phyloP scores from a whole-genome alignment of 2,797 vertebrate genomes.

The Pseudomugil tenellus region DNA sequence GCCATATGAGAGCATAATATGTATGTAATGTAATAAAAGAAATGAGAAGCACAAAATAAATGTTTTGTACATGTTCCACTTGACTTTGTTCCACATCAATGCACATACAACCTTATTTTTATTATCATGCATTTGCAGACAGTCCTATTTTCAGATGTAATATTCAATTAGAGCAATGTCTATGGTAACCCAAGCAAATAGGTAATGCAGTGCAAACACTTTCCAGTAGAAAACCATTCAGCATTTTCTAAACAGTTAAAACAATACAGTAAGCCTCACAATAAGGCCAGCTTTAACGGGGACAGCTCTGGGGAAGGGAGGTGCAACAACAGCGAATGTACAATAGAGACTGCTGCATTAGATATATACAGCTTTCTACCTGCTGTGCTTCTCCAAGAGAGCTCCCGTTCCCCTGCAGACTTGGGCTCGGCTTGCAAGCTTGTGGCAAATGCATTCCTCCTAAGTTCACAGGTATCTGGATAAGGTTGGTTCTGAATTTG shows the following conservation, averaged over 20 bases:
- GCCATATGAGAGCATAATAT: constrained; percentile 67
- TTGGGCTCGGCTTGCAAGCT: constrained; percentile 29
- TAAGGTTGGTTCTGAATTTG: background rate
- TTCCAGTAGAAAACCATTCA: constrained; percentile 77
- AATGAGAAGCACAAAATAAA: constrained; percentile 80
- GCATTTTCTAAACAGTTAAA: constrained; percentile 78
- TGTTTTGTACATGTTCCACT: constrained; percentile 54
- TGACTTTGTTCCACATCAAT: constrained; percentile 27
- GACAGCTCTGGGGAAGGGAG: constrained; percentile 68
- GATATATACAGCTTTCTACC: constrained; percentile 59
- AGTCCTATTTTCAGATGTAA: background rate
- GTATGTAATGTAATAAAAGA: constrained; percentile 49
- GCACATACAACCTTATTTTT: background rate
- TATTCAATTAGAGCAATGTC: constrained; percentile 14
- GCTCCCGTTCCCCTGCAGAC: constrained; percentile 29
- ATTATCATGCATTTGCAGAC: background rate
- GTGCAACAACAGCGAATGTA: constrained; percentile 51
- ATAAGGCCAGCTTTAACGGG: constrained; percentile 67
- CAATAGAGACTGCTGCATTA: constrained; percentile 62
- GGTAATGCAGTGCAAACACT: constrained; percentile 77
- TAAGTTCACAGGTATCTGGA: constrained; percentile 51
- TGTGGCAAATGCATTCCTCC: constrained; percentile 60
- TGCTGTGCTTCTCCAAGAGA: constrained; percentile 45
- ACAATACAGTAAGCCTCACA: constrained; percentile 71
- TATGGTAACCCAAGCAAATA: constrained; percentile 44